Evolutionary conservation across 2,797 vertebrate species (phyloP).

Genomic region (Trachurus trachurus): DNA sequence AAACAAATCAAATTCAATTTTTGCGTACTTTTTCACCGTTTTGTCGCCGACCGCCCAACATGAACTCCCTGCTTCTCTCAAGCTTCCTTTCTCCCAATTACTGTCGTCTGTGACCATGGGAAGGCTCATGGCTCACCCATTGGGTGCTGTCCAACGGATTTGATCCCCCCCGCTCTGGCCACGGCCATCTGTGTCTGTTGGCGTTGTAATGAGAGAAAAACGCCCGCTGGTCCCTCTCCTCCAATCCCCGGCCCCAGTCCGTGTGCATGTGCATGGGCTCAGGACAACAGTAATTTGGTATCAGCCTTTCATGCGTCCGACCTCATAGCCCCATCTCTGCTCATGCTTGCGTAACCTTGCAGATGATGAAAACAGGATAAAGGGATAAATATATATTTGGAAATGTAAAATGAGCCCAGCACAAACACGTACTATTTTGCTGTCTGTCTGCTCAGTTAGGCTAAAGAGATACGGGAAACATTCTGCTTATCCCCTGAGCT

Average conservation of each 20-base stretch:
- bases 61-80: slow-evolving; percentile 34
- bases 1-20: slow-evolving; percentile 43
- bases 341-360: slow-evolving; percentile 67
- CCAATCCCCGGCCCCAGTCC: slow-evolving; percentile 59
- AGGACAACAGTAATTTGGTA: slow-evolving; percentile 68
- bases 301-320: slow-evolving; percentile 51
- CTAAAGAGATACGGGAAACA: slow-evolving; percentile 73
- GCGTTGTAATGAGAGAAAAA: slow-evolving; percentile 72
- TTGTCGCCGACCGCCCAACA: slow-evolving; percentile 38
- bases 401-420: slow-evolving; percentile 70
- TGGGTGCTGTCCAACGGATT: slow-evolving; percentile 77
- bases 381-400: slow-evolving; percentile 71
- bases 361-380: slow-evolving; percentile 71
- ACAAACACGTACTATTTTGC: slow-evolving; percentile 67
- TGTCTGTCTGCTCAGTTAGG: slow-evolving; percentile 64
- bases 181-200: slow-evolving; percentile 79
- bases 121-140: slow-evolving; percentile 72
- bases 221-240: slow-evolving; percentile 65
- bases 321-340: slow-evolving; percentile 42
- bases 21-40: slow-evolving; percentile 24
- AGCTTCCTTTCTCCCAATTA: slow-evolving; percentile 51
- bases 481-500: slow-evolving; percentile 76
- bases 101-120: slow-evolving; percentile 55
- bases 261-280: slow-evolving; percentile 48
- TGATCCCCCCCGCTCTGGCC: slow-evolving; percentile 71